Percentiles rank a stretch among this genome's conserved stretches.
These are phyloP conservation scores for Anneissia japonica DNA, from an alignment of 35 echinoderm and acorn worm genomes.

Conservation along the genomic window DNA sequence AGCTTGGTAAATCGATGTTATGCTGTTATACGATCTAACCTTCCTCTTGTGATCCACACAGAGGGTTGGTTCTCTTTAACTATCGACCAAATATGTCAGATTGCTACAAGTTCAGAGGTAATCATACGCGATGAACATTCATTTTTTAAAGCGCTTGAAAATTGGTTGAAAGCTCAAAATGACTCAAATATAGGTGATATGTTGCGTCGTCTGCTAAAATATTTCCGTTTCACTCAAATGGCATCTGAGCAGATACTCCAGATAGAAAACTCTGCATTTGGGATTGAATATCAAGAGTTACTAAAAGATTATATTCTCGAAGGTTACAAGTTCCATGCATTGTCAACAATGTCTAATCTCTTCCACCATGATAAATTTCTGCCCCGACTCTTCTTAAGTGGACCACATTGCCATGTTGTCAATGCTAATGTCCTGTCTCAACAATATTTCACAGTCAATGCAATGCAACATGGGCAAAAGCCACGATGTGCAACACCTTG, in stretches of 20 bases:
- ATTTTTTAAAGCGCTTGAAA: slow-evolving; percentile 30
- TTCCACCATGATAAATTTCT: slow-evolving; percentile 30
- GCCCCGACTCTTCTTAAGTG: slow-evolving; percentile 19
- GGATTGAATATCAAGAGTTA: slow-evolving; percentile 21
- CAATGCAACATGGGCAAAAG: slow-evolving; percentile 23
- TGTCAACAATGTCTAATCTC: slow-evolving; percentile 19
- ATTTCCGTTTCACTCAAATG: slow-evolving; percentile 39
- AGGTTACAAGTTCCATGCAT: slow-evolving; percentile 46
- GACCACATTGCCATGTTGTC: slow-evolving; percentile 32
- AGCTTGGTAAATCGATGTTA: slow-evolving; percentile 23
- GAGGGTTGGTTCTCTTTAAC: slow-evolving; percentile 21
- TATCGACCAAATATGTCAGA: slow-evolving; percentile 34
- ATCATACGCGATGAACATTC: slow-evolving; percentile 34
- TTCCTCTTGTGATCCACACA: background rate
- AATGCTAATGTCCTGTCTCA: slow-evolving; percentile 20
- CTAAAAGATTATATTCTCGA: slow-evolving; percentile 38
- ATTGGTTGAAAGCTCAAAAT: slow-evolving; percentile 20
- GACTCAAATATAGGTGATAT: background rate
- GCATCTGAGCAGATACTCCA: slow-evolving; percentile 18
- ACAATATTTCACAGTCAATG: slow-evolving; percentile 30
- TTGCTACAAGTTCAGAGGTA: slow-evolving; percentile 13
- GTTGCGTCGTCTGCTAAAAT: background rate
- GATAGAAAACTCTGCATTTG: slow-evolving; percentile 45
- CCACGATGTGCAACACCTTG: slow-evolving; percentile 18
- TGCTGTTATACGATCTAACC: slow-evolving; percentile 34